A percentile compares a stretch with the other conserved stretches of the same genome.
Evolutionary conservation across 2,797 vertebrate species (phyloP).

Genomic region (Gadopsis bispinosus): DNA sequence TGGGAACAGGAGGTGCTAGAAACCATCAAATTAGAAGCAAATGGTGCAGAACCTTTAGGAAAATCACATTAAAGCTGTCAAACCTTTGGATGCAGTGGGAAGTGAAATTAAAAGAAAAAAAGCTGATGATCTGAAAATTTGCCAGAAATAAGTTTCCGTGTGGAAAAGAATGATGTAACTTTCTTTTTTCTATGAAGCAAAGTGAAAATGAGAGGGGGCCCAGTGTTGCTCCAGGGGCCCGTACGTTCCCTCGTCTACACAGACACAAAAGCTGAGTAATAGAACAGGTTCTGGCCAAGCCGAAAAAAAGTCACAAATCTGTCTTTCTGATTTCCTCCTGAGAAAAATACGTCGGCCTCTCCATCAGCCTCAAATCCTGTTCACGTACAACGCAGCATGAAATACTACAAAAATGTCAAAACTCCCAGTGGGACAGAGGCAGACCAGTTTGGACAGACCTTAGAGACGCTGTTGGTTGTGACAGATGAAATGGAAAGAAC

Average conservation of each 20-base stretch:
- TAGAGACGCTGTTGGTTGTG: neutral
- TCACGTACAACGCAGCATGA: neutral
- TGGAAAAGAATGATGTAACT: constrained; percentile 55
- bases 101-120: constrained; percentile 37
- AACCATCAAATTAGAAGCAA: constrained; percentile 61
- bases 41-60: constrained; percentile 61
- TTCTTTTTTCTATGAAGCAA: constrained; percentile 1
- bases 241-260: constrained; percentile 22
- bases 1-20: constrained; percentile 50
- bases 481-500: constrained; percentile 17
- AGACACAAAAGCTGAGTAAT: neutral
- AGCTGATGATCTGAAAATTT: constrained; percentile 53
- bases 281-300: neutral
- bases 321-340: neutral
- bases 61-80: constrained; percentile 58
- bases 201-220: constrained; percentile 40
- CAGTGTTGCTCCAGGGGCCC: constrained; percentile 27
- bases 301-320: constrained; percentile 6
- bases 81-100: constrained; percentile 37
- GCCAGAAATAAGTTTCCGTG: constrained; percentile 56
- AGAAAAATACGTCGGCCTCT: neutral
- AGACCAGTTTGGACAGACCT: neutral
- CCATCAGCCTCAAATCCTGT: neutral
- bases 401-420: constrained; percentile 8
- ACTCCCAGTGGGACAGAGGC: neutral